These are phyloP conservation scores for Tachyglossus aculeatus DNA, from an alignment of 2,797 vertebrate genomes.

Conservation along the genomic window DNA sequence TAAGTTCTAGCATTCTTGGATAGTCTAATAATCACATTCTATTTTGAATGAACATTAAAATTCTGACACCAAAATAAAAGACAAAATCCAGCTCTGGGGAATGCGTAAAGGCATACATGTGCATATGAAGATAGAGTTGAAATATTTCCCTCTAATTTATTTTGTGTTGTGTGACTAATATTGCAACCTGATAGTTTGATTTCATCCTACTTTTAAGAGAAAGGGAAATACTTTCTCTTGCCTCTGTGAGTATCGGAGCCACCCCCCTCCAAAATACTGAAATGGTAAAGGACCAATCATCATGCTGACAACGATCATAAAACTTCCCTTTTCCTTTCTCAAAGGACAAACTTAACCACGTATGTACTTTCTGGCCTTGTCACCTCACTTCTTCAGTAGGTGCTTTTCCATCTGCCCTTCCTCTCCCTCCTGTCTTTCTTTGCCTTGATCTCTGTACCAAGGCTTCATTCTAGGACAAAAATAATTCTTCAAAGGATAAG, in stretches of 20 bases:
- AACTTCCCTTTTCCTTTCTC: neutral
- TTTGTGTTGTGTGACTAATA: no score
- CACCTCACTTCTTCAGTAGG: neutral
- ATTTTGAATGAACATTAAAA: conserved; percentile 2
- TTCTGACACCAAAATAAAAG: conserved; percentile 12
- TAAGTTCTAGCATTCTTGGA: neutral
- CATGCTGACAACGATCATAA: neutral
- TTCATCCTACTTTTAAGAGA: neutral
- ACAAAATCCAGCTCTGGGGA: neutral
- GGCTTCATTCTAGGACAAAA: no score
- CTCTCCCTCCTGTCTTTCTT: no score
- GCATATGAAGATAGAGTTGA: neutral
- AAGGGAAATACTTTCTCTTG: neutral
- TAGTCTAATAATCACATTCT: conserved; percentile 10
- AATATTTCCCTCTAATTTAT: conserved; percentile 9
- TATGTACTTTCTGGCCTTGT: neutral
- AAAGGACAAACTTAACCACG: neutral
- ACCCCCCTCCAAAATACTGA: neutral
- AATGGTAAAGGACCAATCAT: neutral
- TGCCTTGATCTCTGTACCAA: no score
- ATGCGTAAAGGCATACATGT: neutral
- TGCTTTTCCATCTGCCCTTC: neutral
- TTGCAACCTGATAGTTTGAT: no score
- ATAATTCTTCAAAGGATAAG: neutral
- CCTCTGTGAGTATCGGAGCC: neutral